Base-by-base conservation (phyloP, 2,797 vertebrate genomes). In the Zenarchopterus dispar region DNA sequence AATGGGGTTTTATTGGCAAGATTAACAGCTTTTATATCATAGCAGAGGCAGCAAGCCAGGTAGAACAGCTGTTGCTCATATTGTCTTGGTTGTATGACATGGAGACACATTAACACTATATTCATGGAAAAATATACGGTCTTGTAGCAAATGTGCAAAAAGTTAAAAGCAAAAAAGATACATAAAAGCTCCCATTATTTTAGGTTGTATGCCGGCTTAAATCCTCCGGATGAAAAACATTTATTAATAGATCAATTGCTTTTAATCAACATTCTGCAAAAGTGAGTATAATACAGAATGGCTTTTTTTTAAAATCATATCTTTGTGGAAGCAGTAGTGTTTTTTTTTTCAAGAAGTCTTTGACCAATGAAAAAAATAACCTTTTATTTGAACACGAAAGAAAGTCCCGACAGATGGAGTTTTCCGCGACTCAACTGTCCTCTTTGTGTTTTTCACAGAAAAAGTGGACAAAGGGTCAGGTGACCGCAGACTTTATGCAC, bases 21-120 rank as follows among this genome's bases (percentile, higher is more conserved):
- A 90, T 91, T 91, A 93, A 84, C 81, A 74, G 80, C 84, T 77
- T 88, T 94, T 91, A 93, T 93, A 93, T 89, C 86, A 81, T 82
- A 70, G 71, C 80, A 70, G 84, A 80, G 88, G 86, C 88, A 86
- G 83, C 71, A 83, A 62, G 90, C 67, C 86, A 93, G 87, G 80
- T 91, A 78, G 94, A 91, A 86, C 78, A 93, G 85, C 91, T 89
- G 90, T 82, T 90, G 86, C 70, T 90, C 80, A 54, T 93, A 93
- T 91, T 86, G 68, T 85, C 80, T 90, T 71, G 70, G 77, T 87
- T 86, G 78, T 78, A 77, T 75, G 79, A 87, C 82, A 84, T 33
- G 58, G 73, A 89, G 77, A 72, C 63, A 42, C 55, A 77, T 89
- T 89, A 86, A 84, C 82, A 78, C 62, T 62, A 53, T 74, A 76